Conservation (phyloP, 2,113 vertebrate species). For the Glaucidium brasilianum region DNA sequence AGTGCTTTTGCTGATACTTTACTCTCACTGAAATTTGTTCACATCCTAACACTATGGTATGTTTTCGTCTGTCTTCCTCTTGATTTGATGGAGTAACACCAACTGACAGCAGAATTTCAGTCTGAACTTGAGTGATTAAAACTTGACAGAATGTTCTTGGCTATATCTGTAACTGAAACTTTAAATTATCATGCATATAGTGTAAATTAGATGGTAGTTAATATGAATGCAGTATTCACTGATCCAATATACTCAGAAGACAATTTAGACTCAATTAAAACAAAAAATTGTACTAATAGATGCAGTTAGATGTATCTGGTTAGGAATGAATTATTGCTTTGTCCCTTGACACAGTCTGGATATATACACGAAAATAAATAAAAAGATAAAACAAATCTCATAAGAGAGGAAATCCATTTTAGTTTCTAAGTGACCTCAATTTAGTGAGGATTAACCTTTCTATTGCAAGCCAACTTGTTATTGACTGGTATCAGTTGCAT, state of each 20-base stretch:
- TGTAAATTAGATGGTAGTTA: neutral
- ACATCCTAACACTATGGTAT: neutral
- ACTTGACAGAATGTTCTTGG: neutral
- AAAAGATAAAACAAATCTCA: neutral
- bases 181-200: neutral
- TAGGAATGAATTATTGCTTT: neutral
- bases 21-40: neutral
- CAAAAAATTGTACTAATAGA: neutral
- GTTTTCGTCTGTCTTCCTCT: neutral
- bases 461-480: neutral
- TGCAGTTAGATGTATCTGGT: neutral
- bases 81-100: neutral
- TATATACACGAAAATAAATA: neutral
- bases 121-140: neutral
- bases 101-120: neutral
- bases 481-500: neutral
- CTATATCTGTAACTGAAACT: neutral
- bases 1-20: neutral
- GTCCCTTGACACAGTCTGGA: neutral
- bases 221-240: neutral
- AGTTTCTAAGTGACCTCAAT: neutral
- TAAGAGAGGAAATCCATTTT: neutral
- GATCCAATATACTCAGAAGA: neutral
- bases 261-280: neutral
- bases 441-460: neutral